Evolutionary conservation across 2,113 vertebrate species (phyloP).

Genomic region (Sander lucioperca): DNA sequence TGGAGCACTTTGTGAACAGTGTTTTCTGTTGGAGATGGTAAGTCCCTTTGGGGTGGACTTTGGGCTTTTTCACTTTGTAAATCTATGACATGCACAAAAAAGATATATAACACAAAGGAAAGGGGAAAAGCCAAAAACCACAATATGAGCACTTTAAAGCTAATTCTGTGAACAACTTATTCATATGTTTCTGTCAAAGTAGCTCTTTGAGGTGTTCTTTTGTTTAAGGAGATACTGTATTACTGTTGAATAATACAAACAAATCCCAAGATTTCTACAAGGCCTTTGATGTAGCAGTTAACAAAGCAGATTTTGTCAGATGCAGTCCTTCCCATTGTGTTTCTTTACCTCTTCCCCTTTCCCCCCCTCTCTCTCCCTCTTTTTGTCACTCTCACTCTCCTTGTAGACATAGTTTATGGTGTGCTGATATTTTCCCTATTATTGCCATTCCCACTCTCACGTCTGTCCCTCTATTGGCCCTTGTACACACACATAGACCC

Average conservation of each 20-base stretch:
- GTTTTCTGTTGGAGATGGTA: no score
- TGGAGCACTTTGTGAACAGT: no score
- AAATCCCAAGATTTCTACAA: conserved; percentile 2
- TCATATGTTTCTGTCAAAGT: neutral
- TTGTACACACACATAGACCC: neutral
- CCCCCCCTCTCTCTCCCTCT: neutral
- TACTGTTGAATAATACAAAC: conserved; percentile 26
- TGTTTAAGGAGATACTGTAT: conserved; percentile 15
- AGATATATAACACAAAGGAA: no score
- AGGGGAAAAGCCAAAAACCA: no score
- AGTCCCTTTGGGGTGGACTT: no score
- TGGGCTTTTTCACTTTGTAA: no score
- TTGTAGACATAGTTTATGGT: conserved; percentile 62
- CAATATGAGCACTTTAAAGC: neutral
- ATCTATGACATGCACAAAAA: no score
- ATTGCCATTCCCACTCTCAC: neutral
- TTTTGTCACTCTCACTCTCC: conserved; percentile 36
- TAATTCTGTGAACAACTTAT: neutral
- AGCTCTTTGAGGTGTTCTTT: conserved; percentile 19
- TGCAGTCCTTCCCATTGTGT: conserved; percentile 4
- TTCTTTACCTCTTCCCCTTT: neutral
- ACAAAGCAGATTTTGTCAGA: conserved; percentile 20
- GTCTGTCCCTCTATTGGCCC: conserved; percentile 1
- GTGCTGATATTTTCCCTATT: conserved; percentile 23
- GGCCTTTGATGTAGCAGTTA: conserved; percentile 23